phyloP scores from a whole-genome alignment of 2,888 invertebrate genomes.

The Thereva unica region DNA sequence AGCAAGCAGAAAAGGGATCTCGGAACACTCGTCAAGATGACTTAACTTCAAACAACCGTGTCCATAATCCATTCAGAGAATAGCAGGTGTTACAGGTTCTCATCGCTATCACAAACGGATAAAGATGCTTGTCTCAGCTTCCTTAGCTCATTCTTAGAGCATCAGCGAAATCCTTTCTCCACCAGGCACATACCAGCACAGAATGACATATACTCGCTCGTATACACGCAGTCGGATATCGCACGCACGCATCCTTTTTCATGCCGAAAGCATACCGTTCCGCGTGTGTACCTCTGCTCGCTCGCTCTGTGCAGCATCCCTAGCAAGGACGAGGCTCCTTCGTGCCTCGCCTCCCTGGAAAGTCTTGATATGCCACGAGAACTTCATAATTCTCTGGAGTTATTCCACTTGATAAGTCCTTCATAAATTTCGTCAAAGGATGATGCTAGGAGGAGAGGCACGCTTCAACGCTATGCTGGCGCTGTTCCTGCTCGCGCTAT shows the following conservation, averaged over 20 bases:
- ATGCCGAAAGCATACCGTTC: not conserved
- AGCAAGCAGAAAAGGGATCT: too few relatives aligned
- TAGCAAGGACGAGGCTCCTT: not conserved
- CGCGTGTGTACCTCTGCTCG: too few relatives aligned
- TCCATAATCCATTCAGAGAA: conserved; percentile 25
- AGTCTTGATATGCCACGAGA: conserved; percentile 11
- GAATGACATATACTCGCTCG: not conserved
- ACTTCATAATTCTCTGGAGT: conserved; percentile 33
- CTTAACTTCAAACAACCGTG: conserved; percentile 11
- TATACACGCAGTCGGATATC: not conserved
- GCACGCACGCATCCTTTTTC: conserved; percentile 13
- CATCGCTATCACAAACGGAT: conserved; percentile 5
- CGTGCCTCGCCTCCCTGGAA: not conserved
- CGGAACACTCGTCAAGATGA: not conserved
- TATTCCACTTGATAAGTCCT: conserved; percentile 34
- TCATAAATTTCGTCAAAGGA: conserved; percentile 29
- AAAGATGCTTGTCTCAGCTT: conserved; percentile 9
- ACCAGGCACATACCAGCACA: not conserved
- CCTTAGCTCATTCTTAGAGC: not conserved
- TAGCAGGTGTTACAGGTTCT: conserved; percentile 21
- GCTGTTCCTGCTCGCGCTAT: not conserved
- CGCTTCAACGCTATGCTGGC: not conserved
- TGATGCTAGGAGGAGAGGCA: not conserved
- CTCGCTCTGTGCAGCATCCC: too few relatives aligned
- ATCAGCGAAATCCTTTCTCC: not conserved